A percentile compares a stretch with the other conserved stretches of the same genome.
These are phyloP conservation scores for Craniophora ligustri DNA, from an alignment of 2,888 invertebrate species.

Conservation along the genomic window DNA sequence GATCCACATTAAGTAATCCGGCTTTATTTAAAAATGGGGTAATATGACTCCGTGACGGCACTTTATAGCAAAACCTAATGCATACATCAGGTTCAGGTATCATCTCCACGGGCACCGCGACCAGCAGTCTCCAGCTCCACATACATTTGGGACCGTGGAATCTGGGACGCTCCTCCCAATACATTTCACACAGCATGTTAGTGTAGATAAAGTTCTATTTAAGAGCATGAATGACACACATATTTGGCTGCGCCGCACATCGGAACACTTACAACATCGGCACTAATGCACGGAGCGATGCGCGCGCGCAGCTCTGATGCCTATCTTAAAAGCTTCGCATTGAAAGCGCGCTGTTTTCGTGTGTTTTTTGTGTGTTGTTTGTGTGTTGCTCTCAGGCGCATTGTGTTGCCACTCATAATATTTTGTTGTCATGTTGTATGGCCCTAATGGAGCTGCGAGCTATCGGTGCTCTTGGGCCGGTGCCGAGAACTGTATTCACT, in stretches of 20 bases:
- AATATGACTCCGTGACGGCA: too few species aligned
- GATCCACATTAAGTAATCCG: too few species aligned
- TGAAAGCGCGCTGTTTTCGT: conserved; percentile 38
- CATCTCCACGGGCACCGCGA: conserved; percentile 1
- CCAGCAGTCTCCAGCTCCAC: not conserved
- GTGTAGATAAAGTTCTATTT: conserved; percentile 1
- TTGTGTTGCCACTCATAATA: conserved; percentile 39
- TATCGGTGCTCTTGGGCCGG: too few species aligned
- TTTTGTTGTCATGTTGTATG: conserved; percentile 11
- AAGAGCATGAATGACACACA: conserved; percentile 19
- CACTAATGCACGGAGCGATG: conserved; percentile 42
- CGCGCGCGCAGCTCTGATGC: conserved; percentile 45
- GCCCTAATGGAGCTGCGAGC: conserved; percentile 14
- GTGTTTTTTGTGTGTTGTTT: conserved; percentile 32
- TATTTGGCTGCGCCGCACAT: conserved; percentile 8
- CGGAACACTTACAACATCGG: conserved; percentile 3
- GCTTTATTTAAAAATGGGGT: too few species aligned
- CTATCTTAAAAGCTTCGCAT: conserved; percentile 66
- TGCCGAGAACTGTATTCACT: too few species aligned
- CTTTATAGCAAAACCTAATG: too few species aligned
- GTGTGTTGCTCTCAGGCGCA: conserved; percentile 32
- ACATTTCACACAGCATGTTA: not conserved
- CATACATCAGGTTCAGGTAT: too few species aligned
- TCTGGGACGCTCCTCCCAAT: not conserved
- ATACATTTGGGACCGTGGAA: not conserved